Percentiles rank a stretch among this genome's conserved stretches.
Evolutionary conservation across 2,797 vertebrate genomes (phyloP).

Genomic region (Sebastes variabilis): DNA sequence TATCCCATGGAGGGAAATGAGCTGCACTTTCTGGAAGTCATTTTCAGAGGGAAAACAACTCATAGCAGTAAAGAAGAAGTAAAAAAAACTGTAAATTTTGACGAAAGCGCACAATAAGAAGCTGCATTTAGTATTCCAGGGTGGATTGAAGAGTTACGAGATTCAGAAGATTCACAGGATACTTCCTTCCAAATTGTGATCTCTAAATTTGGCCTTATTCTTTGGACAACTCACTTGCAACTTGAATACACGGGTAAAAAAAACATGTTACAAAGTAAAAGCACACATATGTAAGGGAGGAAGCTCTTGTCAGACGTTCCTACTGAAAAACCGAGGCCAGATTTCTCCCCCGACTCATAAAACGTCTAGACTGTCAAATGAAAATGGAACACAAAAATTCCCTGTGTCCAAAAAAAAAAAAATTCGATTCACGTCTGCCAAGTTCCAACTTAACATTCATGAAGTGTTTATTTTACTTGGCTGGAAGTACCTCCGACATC

Average conservation of each 20-base stretch:
- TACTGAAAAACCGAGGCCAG: constrained; percentile 28
- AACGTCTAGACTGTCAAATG: constrained; percentile 79
- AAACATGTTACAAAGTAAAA: neutral
- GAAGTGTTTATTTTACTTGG: constrained; percentile 85
- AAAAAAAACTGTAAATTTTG: neutral
- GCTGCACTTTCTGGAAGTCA: constrained; percentile 38
- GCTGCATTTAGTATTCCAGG: neutral
- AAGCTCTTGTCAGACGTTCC: constrained; percentile 43
- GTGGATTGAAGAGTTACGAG: neutral
- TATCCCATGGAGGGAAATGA: constrained; percentile 50
- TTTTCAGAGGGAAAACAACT: constrained; percentile 35
- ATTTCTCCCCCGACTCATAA: constrained; percentile 75
- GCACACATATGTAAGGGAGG: constrained; percentile 20
- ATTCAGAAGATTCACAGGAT: neutral
- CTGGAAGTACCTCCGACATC: constrained; percentile 71
- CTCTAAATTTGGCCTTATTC: neutral
- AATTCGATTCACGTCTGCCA: constrained; percentile 74
- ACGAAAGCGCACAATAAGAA: neutral
- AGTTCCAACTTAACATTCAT: constrained; percentile 74
- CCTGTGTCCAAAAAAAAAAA: constrained; percentile 61
- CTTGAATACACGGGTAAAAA: neutral
- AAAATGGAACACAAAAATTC: constrained; percentile 80
- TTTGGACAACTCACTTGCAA: constrained; percentile 8
- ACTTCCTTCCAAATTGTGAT: neutral
- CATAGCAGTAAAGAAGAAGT: neutral